Base-by-base conservation (phyloP, 35 echinoderm and acorn worm genomes). In the Diadema setosum region DNA sequence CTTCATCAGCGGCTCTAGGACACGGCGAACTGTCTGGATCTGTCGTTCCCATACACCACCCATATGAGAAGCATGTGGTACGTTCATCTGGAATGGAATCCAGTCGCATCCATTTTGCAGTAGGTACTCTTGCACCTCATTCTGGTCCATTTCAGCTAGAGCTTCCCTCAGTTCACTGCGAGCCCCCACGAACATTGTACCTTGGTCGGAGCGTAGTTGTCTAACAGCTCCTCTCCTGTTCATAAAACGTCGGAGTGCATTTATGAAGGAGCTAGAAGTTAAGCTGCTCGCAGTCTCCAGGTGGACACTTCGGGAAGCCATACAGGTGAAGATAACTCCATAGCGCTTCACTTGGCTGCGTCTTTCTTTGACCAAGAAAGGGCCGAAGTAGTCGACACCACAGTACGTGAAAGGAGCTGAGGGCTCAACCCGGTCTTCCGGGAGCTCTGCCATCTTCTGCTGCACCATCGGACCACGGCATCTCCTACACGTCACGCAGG, bases 371-470 rank as follows among this genome's bases (percentile, higher is more conserved):
- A 91, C 56, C 17, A 67, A 46, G 32, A 86, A 95, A 17, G 84
- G 89, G 15, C 94, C 94, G 75, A 96, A 96, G 36, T 55, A 92
- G 50, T 96, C 94, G 25, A 96, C 84, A 43, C 80, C 94, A 46
- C 89, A 92, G 43, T 92, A 89, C 17, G 86, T 84, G 57, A 96
- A 93, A 4, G 91, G 91, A 12, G 84, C 57, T 12, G 84, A 16
- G 7, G 91, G 65, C 39, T 82, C 33, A 20, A 87, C 5, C 42
- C 89, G 24, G 27, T 93, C 91, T 36, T 30, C 61, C 52, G 91
- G 90, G 14, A 87, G 57, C n/a, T 93, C 84, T 5, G 91, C 46
- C 91, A 93, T 93, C 57, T 93, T 81, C 74, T 94, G 92, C 25
- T 89, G 45, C 32, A 76, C 65, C 4, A 88, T 32, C n/a, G 75